A percentile compares a stretch with the other conserved stretches of the same genome.
Conservation (phyloP, 2,888 invertebrate species). For the Ophion obscuratus region DNA sequence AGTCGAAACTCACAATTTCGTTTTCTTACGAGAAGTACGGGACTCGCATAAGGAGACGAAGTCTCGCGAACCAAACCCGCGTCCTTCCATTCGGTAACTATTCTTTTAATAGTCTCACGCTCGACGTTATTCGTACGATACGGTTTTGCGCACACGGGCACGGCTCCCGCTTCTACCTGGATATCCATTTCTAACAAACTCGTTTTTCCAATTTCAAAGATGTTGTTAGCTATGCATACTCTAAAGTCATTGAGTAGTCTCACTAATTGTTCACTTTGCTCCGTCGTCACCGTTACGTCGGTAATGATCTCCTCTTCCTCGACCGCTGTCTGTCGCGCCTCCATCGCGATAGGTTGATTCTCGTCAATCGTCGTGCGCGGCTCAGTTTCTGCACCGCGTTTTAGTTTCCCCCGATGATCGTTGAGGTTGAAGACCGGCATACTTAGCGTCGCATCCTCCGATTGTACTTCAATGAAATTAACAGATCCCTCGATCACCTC, state of each 20-base stretch:
- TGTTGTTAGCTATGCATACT: not conserved
- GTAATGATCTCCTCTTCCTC: slow-evolving; percentile 27
- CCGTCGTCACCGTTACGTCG: not conserved
- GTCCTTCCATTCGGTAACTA: slow-evolving; percentile 2
- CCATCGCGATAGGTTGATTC: not conserved
- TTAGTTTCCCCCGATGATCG: too few relatives aligned
- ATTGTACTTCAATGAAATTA: too few relatives aligned
- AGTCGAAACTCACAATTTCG: not conserved
- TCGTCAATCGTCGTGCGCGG: not conserved
- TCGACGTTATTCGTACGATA: not conserved
- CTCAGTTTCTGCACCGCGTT: too few relatives aligned
- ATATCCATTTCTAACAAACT: not conserved
- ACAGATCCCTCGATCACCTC: too few relatives aligned
- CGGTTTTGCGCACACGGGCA: not conserved
- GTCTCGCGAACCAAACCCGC: not conserved
- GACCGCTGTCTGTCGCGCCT: slow-evolving; percentile 22
- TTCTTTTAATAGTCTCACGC: not conserved
- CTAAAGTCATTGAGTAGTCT: not conserved
- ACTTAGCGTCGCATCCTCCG: too few relatives aligned
- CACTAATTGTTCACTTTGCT: not conserved
- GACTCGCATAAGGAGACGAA: not conserved
- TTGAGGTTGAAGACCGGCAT: not conserved
- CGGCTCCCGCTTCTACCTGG: not conserved
- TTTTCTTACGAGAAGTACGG: not conserved
- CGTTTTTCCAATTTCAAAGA: not conserved